phyloP scores from a whole-genome alignment of 2,113 vertebrate species.

The Hydrolagus affinis region DNA sequence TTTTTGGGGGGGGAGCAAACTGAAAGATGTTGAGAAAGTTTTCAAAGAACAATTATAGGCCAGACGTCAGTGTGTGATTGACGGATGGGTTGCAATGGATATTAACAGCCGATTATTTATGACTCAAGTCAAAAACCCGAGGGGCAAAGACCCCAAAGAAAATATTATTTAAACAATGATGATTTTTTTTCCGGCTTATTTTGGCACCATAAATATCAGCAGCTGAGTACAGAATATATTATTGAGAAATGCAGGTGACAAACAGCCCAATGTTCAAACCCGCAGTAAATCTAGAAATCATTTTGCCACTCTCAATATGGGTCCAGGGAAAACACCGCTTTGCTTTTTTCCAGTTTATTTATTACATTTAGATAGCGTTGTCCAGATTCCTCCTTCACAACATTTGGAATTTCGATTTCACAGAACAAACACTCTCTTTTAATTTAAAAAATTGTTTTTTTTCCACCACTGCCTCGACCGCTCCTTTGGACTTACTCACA shows the following conservation, averaged over 20 bases:
- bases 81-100: background rate
- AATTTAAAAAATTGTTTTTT: background rate
- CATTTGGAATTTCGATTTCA: too few relatives aligned
- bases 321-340: too few relatives aligned
- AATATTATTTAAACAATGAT: slow-evolving; percentile 24
- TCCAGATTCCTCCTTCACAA: too few relatives aligned
- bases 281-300: too few relatives aligned
- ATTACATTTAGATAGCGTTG: too few relatives aligned
- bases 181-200: background rate
- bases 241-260: background rate
- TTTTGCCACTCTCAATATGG: too few relatives aligned
- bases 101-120: slow-evolving; percentile 17
- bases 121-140: background rate
- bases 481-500: background rate
- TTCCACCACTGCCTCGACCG: background rate
- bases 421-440: background rate
- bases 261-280: background rate
- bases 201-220: background rate
- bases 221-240: background rate
- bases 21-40: background rate
- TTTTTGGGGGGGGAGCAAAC: slow-evolving; percentile 15
- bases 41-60: background rate
- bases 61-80: background rate
- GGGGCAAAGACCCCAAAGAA: background rate
- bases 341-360: too few relatives aligned